These are phyloP conservation scores for Nephrotoma appendiculata DNA, from an alignment of 2,888 invertebrate genomes.

Conservation along the genomic window DNA sequence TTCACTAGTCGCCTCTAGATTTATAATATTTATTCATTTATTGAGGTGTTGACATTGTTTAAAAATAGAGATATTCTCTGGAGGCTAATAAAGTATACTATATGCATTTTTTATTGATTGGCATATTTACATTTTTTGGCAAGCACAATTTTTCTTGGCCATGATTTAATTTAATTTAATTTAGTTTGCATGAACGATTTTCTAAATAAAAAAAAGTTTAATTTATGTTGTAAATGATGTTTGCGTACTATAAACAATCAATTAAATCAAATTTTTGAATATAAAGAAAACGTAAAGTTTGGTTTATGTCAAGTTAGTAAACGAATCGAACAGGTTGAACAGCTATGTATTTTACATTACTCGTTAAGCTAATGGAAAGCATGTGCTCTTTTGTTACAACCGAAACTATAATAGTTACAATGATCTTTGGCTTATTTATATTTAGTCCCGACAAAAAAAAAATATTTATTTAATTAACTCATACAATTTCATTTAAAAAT, in stretches of 20 bases:
- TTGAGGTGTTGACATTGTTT: background rate
- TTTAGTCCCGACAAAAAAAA: background rate
- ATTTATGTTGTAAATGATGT: background rate
- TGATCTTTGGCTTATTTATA: background rate
- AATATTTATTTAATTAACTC: background rate
- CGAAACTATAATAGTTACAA: background rate
- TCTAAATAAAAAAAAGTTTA: background rate
- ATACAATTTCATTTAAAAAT: background rate
- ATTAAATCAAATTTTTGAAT: background rate
- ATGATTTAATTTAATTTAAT: background rate
- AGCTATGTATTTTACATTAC: background rate
- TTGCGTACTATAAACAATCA: background rate
- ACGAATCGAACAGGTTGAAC: background rate
- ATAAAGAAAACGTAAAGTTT: background rate
- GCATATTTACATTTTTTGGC: background rate
- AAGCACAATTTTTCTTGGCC: background rate
- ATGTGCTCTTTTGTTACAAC: background rate
- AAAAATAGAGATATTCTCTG: background rate
- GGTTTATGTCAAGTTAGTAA: background rate
- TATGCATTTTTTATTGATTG: background rate
- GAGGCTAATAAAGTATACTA: background rate
- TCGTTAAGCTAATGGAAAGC: background rate
- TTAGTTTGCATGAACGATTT: background rate
- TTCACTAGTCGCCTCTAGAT: background rate
- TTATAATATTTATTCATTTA: background rate